Evolutionary conservation across 2,113 vertebrate species (phyloP), one percentile per base, ranked within the genome.

Genomic region (Arothron firmamentum): DNA sequence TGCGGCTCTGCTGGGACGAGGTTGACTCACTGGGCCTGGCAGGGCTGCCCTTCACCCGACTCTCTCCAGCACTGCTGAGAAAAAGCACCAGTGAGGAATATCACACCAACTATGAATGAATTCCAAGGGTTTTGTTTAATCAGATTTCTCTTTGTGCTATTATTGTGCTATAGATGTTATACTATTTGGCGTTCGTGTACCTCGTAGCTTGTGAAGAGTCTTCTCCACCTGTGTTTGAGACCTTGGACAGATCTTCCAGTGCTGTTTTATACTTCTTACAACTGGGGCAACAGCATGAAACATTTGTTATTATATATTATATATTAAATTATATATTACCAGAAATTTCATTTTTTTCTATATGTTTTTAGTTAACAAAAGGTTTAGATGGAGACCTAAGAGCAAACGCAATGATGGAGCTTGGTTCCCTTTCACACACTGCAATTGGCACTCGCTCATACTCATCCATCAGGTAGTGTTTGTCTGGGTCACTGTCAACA

Each of bases 321-420:
- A 38, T 38, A n/a, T n/a, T n/a, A n/a, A n/a, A 54, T 28, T 38
- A 2, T 1, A 38, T 38, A 38, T 38, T 38, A 2, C 9, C 9
- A 38, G 34, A 11, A 12, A 12, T 38, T 38, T 38, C 10, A 38
- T 38, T 2, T 11, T 38, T 38, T 28, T 6, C 1, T 28, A 38
- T 38, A 12, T 31, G 1, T 31, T 5, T 11, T 38, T 11, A 38
- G 11, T 12, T 12, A 49, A 20, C 4, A 12, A 18, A 12, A 10
- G 20, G 0, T 9, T 4, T 38, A 11, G 17, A 28, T 21, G 0
- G 21, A 78, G 91, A 99, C 97, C 97, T 98, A 89, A 99, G 95
- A 58, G 96, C 96, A 72, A 99, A 99, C 65, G 96, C 95, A 42
- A 99, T 99, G 87, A 99, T 99, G 73, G 97, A 98, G 80, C 96